Percentiles rank a stretch among this genome's conserved stretches.
These are phyloP conservation scores for Erebia ligea DNA, from an alignment of 2,888 invertebrate species.

Conservation along the genomic window DNA sequence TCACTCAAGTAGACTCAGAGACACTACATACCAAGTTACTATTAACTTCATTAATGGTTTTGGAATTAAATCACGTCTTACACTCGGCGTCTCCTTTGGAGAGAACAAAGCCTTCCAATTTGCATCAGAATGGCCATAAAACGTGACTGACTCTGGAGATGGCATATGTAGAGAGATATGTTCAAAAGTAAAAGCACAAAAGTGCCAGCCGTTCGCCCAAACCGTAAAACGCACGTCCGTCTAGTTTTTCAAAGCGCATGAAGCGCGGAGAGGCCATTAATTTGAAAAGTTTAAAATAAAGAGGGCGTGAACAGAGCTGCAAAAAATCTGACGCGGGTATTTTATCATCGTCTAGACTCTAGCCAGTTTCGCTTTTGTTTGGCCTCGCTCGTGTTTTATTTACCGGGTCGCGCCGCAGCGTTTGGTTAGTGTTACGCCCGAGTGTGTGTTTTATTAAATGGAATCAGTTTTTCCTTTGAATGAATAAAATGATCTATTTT, in stretches of 20 bases:
- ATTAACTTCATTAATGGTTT: too few species aligned
- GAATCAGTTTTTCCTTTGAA: not conserved
- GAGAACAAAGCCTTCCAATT: not conserved
- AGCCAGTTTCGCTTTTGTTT: conserved; percentile 25
- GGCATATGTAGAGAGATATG: not conserved
- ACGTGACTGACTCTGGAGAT: not conserved
- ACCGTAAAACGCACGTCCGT: conserved; percentile 26
- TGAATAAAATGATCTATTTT: not conserved
- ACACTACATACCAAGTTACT: too few species aligned
- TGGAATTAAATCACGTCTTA: too few species aligned
- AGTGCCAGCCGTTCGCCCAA: conserved; percentile 7
- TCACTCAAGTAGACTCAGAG: too few species aligned
- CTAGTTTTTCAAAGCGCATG: conserved; percentile 28
- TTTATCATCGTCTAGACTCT: conserved; percentile 25
- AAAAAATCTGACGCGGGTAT: conserved; percentile 23
- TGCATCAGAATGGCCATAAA: not conserved
- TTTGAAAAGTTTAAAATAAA: conserved; percentile 33
- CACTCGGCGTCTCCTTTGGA: not conserved
- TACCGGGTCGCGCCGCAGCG: conserved; percentile 1
- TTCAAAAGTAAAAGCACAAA: not conserved
- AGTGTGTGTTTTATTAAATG: conserved; percentile 6
- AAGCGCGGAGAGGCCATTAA: conserved; percentile 27
- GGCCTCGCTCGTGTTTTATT: conserved; percentile 17
- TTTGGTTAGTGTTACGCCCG: conserved; percentile 1
- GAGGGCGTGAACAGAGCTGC: conserved; percentile 22